Evolutionary conservation across 1,140 invertebrate genomes (phyloP).

Genomic region (Papilio polytes): DNA sequence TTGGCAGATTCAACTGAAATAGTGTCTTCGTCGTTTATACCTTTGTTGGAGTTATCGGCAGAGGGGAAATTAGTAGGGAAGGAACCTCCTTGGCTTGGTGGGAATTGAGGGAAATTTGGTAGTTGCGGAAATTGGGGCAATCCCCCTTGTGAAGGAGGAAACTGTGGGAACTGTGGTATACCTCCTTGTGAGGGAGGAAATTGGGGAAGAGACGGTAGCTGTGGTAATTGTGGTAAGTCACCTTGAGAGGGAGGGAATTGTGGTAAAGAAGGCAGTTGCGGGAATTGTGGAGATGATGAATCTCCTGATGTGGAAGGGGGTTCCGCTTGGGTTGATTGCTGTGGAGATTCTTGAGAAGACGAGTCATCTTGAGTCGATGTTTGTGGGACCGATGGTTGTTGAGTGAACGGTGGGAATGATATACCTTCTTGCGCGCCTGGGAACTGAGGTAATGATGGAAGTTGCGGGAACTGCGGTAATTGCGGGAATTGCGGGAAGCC

Average conservation of each 20-base stretch:
- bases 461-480: slow-evolving; percentile 44
- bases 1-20: slow-evolving; percentile 73
- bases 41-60: slow-evolving; percentile 51
- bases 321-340: slow-evolving; percentile 40
- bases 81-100: slow-evolving; percentile 25
- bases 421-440: slow-evolving; percentile 38
- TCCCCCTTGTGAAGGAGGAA: slow-evolving; percentile 43
- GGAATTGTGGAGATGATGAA: slow-evolving; percentile 46
- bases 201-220: slow-evolving; percentile 43
- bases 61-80: slow-evolving; percentile 49
- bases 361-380: slow-evolving; percentile 32
- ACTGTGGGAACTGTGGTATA: slow-evolving; percentile 40
- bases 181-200: slow-evolving; percentile 32
- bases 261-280: slow-evolving; percentile 42
- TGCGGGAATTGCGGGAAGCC: slow-evolving; percentile 45
- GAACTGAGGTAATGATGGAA: slow-evolving; percentile 41
- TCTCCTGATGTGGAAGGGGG: slow-evolving; percentile 41
- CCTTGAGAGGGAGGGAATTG: slow-evolving; percentile 43
- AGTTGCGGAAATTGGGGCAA: slow-evolving; percentile 49
- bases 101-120: slow-evolving; percentile 45
- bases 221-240: slow-evolving; percentile 40
- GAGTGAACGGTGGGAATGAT: slow-evolving; percentile 43
- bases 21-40: slow-evolving; percentile 71
- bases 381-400: slow-evolving; percentile 40
- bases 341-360: slow-evolving; percentile 34